These are phyloP conservation scores for Lycocorax pyrrhopterus DNA, from an alignment of 2,113 vertebrate genomes.

Conservation along the genomic window DNA sequence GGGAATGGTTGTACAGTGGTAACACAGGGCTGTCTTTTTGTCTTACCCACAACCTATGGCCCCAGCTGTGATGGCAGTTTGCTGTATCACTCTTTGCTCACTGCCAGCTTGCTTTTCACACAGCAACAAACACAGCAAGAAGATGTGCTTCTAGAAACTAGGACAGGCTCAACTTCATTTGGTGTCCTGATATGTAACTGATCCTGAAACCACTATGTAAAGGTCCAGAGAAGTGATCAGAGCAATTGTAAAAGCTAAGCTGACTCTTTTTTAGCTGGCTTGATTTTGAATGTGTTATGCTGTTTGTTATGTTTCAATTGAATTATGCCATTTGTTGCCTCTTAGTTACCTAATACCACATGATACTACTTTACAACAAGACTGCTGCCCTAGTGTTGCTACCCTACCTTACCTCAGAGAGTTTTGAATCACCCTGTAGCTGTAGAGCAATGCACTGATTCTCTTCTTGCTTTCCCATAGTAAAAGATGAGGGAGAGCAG, in stretches of 20 bases:
- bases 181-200: neutral
- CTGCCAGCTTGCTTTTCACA: neutral
- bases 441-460: neutral
- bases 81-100: neutral
- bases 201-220: neutral
- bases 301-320: neutral
- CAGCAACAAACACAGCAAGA: neutral
- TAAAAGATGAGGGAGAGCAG: neutral
- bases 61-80: neutral
- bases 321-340: neutral
- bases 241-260: neutral
- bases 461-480: neutral
- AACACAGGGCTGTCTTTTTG: neutral
- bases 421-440: neutral
- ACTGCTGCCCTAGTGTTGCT: neutral
- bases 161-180: neutral
- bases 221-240: neutral
- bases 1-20: neutral
- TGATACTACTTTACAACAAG: neutral
- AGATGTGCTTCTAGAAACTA: neutral
- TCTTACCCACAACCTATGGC: neutral
- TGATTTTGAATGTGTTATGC: neutral
- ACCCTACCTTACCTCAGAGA: neutral
- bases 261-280: neutral
- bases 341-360: neutral